Conservation (phyloP, 2,888 invertebrate species). For the Meghimatium bilineatum region DNA sequence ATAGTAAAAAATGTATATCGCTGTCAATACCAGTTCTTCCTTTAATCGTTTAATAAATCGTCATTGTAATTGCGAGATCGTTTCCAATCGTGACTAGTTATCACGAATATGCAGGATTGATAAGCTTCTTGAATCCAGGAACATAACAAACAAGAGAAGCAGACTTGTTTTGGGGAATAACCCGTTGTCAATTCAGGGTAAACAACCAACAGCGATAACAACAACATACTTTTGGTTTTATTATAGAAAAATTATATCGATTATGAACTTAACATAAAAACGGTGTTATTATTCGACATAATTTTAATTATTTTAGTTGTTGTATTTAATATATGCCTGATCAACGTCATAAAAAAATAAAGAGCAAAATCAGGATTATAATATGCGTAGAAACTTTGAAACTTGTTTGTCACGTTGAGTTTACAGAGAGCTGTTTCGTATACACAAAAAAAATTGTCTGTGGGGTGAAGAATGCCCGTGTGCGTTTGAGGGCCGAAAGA, state of each 20-base stretch:
- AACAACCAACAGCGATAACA: background rate
- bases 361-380: background rate
- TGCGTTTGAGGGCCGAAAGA: too few species aligned
- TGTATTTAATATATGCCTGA: too few species aligned
- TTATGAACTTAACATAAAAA: background rate
- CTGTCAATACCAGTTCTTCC: background rate
- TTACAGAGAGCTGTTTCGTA: background rate
- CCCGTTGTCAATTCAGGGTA: slow-evolving; percentile 17
- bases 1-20: background rate
- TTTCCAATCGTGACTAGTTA: background rate
- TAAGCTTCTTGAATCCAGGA: background rate
- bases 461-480: too few species aligned
- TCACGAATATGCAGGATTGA: background rate
- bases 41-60: background rate
- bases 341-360: background rate
- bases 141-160: background rate
- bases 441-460: too few species aligned
- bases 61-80: background rate
- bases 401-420: slow-evolving; percentile 8
- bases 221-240: background rate
- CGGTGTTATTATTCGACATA: background rate
- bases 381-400: background rate
- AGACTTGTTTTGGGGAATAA: background rate
- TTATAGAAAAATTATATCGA: background rate
- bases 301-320: background rate